A percentile compares a stretch with the other conserved stretches of the same genome.
phyloP scores from a whole-genome alignment of 2,888 invertebrate genomes.

The Diadromus collaris region DNA sequence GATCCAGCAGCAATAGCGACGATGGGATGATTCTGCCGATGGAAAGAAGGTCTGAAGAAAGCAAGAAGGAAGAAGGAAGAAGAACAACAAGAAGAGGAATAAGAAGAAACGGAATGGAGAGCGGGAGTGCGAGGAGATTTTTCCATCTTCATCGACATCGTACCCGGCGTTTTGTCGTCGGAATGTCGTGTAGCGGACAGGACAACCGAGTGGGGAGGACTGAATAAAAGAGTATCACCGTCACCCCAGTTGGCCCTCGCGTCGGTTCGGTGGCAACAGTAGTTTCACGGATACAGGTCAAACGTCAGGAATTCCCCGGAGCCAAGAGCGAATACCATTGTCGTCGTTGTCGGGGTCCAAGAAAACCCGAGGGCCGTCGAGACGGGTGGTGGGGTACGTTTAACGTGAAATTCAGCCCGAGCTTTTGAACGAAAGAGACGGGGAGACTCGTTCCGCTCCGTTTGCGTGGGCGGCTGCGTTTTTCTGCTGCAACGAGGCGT shows the following conservation, averaged over 20 bases:
- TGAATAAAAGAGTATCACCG: not conserved
- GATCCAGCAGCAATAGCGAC: not conserved
- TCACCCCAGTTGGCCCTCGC: not conserved
- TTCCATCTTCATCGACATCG: conserved; percentile 9
- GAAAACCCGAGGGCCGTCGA: conserved; percentile 19
- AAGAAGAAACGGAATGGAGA: conserved; percentile 14
- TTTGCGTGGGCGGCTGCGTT: conserved; percentile 46
- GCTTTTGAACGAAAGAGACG: conserved; percentile 44
- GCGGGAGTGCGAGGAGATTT: conserved; percentile 11
- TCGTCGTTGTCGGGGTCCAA: conserved; percentile 39
- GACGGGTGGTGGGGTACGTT: not conserved
- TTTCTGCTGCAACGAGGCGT: conserved; percentile 49
- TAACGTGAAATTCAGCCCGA: conserved; percentile 19
- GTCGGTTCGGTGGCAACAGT: not conserved
- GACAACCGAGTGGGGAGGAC: not conserved
- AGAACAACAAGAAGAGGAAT: not conserved
- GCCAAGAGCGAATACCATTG: conserved; percentile 15
- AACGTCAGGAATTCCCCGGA: conserved; percentile 65
- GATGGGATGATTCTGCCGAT: not conserved
- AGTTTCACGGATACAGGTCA: conserved; percentile 58
- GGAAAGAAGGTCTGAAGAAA: not conserved
- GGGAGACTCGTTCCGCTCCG: conserved; percentile 37
- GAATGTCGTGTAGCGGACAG: conserved; percentile 4
- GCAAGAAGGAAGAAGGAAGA: not conserved
- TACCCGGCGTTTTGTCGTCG: conserved; percentile 7